Evolutionary conservation across 2,888 invertebrate genomes (phyloP), one percentile per base, ranked within the genome.

Genomic region (Tinea pellionella): DNA sequence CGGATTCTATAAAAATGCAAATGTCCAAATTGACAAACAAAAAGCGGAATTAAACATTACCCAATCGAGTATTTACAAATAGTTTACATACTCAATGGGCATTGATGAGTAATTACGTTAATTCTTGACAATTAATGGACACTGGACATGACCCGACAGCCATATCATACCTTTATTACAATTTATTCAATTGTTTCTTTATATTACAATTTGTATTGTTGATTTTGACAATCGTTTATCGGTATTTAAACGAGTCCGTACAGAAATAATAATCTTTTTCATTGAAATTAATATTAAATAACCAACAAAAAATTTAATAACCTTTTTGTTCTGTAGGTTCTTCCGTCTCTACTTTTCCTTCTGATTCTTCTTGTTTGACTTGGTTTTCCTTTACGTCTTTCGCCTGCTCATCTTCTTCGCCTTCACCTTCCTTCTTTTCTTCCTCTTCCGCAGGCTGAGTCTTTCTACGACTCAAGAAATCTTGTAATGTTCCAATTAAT

Each of bases 401-500:
- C 0, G 64, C 62, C n/a, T n/a, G n/a, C n/a, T n/a, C n/a, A n/a
- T 32, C 62, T 58, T 74, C 68, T 53, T 53, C 24, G 1, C 74
- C 73, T 42, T 67, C 66, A 42, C 66, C 65, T 19, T 69, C 65
- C 47, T 47, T 24, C 18, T 53, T 74, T 73, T 43, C 67, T 42
- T 66, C 65, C 19, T 69, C 65, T 43, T 71, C 67, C 53, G 60
- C 56, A 12, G 60, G 32, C 59, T 63, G 57, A 19, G 64, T 65
- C 15, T 67, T 66, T 64, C 71, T 71, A 65, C 72, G 68, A 59
- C 73, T 68, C 62, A 79, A 62, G 66, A 74, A 80, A 66, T 89
- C 89, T 66, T 82, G 84, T 63, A 78, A 61, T 8, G 89, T 88
- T 59, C 88, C 88, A 62, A 84, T 69, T 62, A 83, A 59, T 37